Evolutionary conservation across 2,797 vertebrate species (phyloP).

Genomic region (Phyllotis vaccarum): DNA sequence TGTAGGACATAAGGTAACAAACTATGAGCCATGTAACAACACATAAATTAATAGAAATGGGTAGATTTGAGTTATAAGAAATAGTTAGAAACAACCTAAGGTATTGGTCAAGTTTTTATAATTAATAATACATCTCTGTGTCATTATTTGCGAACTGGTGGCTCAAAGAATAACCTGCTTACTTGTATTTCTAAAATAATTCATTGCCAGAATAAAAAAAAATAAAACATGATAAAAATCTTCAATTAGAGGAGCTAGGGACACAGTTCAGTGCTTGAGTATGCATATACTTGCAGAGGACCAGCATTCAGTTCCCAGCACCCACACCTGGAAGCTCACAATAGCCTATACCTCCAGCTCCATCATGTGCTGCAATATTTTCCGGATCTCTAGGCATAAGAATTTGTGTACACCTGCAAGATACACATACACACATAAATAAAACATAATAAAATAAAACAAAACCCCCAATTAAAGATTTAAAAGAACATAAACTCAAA

Average conservation of each 20-base stretch:
- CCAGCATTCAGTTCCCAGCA: background rate
- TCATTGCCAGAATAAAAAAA: background rate
- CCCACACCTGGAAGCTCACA: background rate
- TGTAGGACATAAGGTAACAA: too few species aligned
- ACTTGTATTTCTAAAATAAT: slow-evolving; percentile 36
- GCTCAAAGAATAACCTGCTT: background rate
- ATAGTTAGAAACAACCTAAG: too few species aligned
- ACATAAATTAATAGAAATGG: too few species aligned
- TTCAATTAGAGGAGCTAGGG: background rate
- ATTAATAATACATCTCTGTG: background rate
- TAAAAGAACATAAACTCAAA: background rate
- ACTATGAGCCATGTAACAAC: too few species aligned
- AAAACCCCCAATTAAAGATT: background rate
- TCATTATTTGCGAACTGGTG: background rate
- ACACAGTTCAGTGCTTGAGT: background rate
- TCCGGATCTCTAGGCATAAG: background rate
- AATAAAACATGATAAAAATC: background rate
- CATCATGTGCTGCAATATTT: too few species aligned
- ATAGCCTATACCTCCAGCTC: background rate
- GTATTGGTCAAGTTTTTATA: too few species aligned
- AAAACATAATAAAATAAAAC: background rate
- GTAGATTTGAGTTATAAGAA: too few species aligned
- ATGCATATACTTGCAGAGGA: background rate
- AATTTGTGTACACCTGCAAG: background rate
- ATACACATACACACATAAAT: background rate